Conservation (phyloP, 2,888 invertebrate species). For the Pegoplata infirma region DNA sequence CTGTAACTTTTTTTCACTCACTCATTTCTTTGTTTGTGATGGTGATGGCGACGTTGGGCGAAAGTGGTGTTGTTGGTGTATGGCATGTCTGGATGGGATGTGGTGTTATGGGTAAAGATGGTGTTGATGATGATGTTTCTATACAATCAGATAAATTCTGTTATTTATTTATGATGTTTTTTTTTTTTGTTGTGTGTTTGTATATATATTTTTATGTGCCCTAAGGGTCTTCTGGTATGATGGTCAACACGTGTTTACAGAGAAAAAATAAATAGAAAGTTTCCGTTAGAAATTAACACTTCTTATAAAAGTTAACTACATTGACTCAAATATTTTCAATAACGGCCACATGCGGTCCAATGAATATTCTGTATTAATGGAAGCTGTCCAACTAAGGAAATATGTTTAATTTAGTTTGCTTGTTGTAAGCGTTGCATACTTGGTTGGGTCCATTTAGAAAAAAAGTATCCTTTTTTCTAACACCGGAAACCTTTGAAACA, state of each 20-base stretch:
- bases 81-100: slow-evolving; percentile 13
- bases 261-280: slow-evolving; percentile 22
- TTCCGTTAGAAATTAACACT: slow-evolving; percentile 50
- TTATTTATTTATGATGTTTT: slow-evolving; percentile 45
- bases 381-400: neutral
- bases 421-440: no score
- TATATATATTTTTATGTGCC: slow-evolving; percentile 29
- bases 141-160: slow-evolving; percentile 53
- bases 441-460: no score
- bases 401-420: neutral
- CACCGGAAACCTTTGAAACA: no score
- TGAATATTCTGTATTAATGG: neutral
- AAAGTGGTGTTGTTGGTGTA: neutral
- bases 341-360: neutral
- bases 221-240: slow-evolving; percentile 19
- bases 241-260: slow-evolving; percentile 45
- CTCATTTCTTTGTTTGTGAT: neutral
- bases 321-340: slow-evolving; percentile 7
- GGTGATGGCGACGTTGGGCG: slow-evolving; percentile 30
- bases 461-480: no score
- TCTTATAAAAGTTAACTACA: slow-evolving; percentile 30
- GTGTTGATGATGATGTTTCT: slow-evolving; percentile 51
- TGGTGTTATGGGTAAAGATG: slow-evolving; percentile 16
- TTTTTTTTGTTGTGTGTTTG: slow-evolving; percentile 22
- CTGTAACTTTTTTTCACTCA: slow-evolving; percentile 16